Percentiles rank a stretch among this genome's conserved stretches.
These are phyloP conservation scores for Pygoscelis adeliae DNA, from an alignment of 2,113 vertebrate species.

Conservation along the genomic window DNA sequence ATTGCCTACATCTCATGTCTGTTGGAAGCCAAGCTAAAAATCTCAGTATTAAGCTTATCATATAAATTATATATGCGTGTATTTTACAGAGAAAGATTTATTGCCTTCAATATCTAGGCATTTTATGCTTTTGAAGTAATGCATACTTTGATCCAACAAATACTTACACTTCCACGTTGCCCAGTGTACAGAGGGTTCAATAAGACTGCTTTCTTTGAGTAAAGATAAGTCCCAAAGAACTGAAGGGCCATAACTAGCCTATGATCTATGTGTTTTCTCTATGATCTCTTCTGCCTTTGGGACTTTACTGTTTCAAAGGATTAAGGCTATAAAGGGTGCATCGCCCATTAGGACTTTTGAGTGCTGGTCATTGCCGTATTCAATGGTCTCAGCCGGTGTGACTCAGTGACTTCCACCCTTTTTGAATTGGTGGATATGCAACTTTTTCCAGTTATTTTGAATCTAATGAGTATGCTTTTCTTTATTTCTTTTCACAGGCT, in stretches of 20 bases:
- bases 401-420: background rate
- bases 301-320: background rate
- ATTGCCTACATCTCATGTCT: slow-evolving; percentile 20
- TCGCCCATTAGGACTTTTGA: background rate
- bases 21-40: slow-evolving; percentile 40
- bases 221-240: background rate
- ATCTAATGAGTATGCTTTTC: background rate
- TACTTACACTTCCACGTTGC: background rate
- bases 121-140: slow-evolving; percentile 62
- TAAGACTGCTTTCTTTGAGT: background rate
- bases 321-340: background rate
- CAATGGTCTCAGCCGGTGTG: background rate
- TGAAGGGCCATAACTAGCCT: background rate
- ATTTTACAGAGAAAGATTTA: slow-evolving; percentile 59
- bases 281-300: background rate
- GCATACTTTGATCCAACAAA: slow-evolving; percentile 50
- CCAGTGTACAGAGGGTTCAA: background rate
- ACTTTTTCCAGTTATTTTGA: slow-evolving; percentile 2
- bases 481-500: background rate
- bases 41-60: slow-evolving; percentile 46
- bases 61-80: slow-evolving; percentile 53
- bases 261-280: background rate
- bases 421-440: background rate
- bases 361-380: background rate
- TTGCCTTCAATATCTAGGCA: slow-evolving; percentile 53